Base-by-base conservation (phyloP, 2,797 vertebrate genomes). In the Spinus pinus region DNA sequence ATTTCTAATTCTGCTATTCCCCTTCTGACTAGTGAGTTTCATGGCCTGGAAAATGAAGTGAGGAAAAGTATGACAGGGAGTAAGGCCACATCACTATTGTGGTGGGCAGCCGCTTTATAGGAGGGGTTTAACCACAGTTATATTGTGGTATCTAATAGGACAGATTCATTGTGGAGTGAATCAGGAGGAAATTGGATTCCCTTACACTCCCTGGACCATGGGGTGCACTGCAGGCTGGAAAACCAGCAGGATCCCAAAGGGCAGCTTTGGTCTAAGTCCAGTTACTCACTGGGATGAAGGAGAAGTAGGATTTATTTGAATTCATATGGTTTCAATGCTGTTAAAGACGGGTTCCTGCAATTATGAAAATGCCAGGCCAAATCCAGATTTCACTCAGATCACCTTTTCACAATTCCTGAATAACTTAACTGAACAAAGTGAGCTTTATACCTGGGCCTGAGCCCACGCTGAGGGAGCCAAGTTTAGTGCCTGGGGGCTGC, bases 361-460 rank as follows among this genome's bases (percentile, higher is more conserved):
- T 96, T 92, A 93, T 19, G 62, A 93, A 94, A 88, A 96, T 87
- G 51, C 88, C 92, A 93, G 71, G 56, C 70, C 51, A 46, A 94
- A 92, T 86, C 84, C 90, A 4, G 6, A n/a, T 93, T 94, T 95
- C 8, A 0, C 67, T 93, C 66, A 49, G 54, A 66, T 91, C 78
- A 44, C 58, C 54, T 83, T 81, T 67, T 81, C 77, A 73, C 73
- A 41, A 61, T 79, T 89, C 86, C 46, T 67, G 83, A 91, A 93
- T 90, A 94, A 82, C 30, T 92, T 67, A 51, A 53, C 28, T 57
- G 89, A 93, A 95, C 89, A 94, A 91, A 94, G 87, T 94, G 23
- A 84, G 80, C 87, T 57, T 96, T 96, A 84, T 95, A 75, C 56
- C 62, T 62, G 71, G 44, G 37, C 50, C 47, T 4, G 42, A 81